Percentiles rank a stretch among this genome's conserved stretches.
Conservation (phyloP, 2,113 vertebrate species). For the Chaetodon trifascialis region DNA sequence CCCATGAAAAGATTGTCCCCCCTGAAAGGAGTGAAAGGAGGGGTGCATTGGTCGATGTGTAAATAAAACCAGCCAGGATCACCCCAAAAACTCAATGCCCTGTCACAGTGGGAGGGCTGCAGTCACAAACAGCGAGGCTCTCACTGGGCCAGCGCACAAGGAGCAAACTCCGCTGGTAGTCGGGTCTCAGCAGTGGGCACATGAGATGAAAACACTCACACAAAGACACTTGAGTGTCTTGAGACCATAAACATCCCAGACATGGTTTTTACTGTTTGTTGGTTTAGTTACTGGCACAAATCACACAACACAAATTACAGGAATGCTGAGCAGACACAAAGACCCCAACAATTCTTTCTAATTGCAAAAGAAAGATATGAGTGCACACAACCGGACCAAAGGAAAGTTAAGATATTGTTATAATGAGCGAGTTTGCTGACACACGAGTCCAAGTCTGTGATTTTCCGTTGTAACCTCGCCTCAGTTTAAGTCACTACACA, state of each 20-base stretch:
- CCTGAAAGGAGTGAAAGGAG: constrained; percentile 53
- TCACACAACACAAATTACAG: background rate
- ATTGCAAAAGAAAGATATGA: constrained; percentile 6
- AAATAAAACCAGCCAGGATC: constrained; percentile 59
- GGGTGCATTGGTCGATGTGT: constrained; percentile 44
- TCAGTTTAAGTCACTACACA: constrained; percentile 20
- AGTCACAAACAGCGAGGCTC: constrained; percentile 10
- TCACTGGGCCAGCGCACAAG: constrained; percentile 13
- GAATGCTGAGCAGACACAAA: background rate
- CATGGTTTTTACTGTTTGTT: background rate
- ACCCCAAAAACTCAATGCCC: constrained; percentile 59
- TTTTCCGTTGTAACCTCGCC: constrained; percentile 26
- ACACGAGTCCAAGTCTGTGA: background rate
- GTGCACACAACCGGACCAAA: background rate
- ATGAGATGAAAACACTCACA: constrained; percentile 1
- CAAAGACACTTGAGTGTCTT: constrained; percentile 1
- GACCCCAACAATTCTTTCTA: background rate
- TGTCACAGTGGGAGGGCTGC: constrained; percentile 23
- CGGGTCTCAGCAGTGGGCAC: background rate
- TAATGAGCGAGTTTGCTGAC: constrained; percentile 27
- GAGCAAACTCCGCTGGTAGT: background rate
- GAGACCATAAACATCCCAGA: background rate
- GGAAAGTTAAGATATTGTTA: constrained; percentile 27
- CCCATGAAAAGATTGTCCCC: constrained; percentile 77
- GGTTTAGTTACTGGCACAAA: constrained; percentile 13